These are phyloP conservation scores for Morinoia aosen DNA, from an alignment of 2,888 invertebrate genomes.

Conservation along the genomic window DNA sequence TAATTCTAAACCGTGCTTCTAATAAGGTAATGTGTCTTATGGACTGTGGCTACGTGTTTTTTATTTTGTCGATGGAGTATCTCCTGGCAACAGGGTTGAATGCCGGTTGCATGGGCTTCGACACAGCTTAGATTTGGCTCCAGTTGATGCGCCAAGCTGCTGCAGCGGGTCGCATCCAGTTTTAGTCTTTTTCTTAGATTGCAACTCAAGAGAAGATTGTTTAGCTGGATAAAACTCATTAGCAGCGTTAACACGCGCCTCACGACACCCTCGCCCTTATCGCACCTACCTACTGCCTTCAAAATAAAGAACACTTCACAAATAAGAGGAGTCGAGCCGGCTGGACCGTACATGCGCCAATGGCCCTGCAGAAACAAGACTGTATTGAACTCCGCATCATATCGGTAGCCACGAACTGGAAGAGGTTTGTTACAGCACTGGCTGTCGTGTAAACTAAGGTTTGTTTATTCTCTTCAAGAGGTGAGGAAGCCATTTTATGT, in stretches of 20 bases:
- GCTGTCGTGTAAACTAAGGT: background rate
- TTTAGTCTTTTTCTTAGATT: conserved; percentile 25
- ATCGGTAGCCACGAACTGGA: background rate
- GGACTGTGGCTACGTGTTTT: background rate
- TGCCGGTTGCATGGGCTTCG: background rate
- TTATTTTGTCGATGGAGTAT: background rate
- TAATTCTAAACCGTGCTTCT: background rate
- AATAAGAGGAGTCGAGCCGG: background rate
- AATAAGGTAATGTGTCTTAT: background rate
- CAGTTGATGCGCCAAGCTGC: background rate
- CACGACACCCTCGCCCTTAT: conserved; percentile 43
- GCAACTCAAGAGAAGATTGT: conserved; percentile 46
- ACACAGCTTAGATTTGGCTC: background rate
- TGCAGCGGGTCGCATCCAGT: background rate
- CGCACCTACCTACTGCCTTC: conserved; percentile 25
- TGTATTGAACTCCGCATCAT: background rate
- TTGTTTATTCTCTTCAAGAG: background rate
- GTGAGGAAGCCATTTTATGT: background rate
- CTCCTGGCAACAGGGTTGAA: background rate
- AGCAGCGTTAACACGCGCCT: conserved; percentile 50
- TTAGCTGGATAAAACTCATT: conserved; percentile 52
- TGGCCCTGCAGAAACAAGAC: background rate
- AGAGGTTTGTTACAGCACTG: background rate
- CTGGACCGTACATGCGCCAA: background rate
- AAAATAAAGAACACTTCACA: background rate